Evolutionary conservation across 2,797 vertebrate species (phyloP).

Genomic region (Heteromormyrus szaboi): DNA sequence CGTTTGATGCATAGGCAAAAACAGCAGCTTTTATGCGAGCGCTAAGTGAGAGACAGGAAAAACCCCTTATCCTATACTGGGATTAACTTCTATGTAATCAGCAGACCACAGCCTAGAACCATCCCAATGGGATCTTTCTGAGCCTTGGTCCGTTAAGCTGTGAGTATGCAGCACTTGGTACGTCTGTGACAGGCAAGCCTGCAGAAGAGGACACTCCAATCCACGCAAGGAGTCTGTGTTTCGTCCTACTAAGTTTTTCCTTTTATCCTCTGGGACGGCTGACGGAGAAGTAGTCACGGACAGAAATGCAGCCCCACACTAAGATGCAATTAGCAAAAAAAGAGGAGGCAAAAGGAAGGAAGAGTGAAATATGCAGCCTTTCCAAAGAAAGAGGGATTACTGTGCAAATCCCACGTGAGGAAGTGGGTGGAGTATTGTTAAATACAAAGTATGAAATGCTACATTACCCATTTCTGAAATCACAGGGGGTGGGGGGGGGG

Average conservation of each 20-base stretch:
- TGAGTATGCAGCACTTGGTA: neutral
- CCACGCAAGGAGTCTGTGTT: neutral
- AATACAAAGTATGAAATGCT: neutral
- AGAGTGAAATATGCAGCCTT: neutral
- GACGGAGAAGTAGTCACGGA: neutral
- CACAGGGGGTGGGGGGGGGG: neutral
- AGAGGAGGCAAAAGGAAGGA: neutral
- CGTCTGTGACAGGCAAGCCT: neutral
- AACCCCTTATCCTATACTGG: neutral
- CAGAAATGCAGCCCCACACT: neutral
- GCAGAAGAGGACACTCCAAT: neutral
- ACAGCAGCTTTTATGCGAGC: neutral
- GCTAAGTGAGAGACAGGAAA: neutral
- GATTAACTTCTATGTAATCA: neutral
- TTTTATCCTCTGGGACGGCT: neutral
- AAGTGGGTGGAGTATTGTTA: neutral
- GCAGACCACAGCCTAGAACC: neutral
- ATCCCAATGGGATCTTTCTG: neutral
- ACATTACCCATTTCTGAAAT: neutral
- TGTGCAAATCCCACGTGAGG: neutral
- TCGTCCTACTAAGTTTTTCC: neutral
- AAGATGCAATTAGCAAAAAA: neutral
- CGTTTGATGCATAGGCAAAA: neutral
- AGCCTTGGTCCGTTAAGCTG: neutral
- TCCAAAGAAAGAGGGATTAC: neutral